Percentiles rank a stretch among this genome's conserved stretches.
Evolutionary conservation across 2,888 invertebrate species (phyloP).

Genomic region (Temnothorax rugatulus): DNA sequence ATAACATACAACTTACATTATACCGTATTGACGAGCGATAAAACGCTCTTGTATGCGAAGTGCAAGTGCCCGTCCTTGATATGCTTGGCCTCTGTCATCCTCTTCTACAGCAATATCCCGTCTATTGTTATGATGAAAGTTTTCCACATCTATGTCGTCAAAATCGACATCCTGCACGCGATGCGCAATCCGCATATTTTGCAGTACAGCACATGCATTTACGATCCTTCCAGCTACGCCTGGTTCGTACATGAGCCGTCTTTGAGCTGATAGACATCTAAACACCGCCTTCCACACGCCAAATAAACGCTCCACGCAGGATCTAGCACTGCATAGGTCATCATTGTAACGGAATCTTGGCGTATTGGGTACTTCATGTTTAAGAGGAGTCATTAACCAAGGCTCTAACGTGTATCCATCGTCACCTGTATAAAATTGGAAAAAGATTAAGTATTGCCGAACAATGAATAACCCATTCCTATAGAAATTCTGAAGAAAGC

Average conservation of each 20-base stretch:
- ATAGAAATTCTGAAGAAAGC: too few relatives aligned
- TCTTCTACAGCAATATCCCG: neutral
- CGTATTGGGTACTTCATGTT: neutral
- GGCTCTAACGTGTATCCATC: neutral
- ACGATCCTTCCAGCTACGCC: neutral
- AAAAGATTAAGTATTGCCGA: too few relatives aligned
- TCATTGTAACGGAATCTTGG: neutral
- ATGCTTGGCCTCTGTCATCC: neutral
- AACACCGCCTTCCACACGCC: neutral
- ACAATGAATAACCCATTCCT: too few relatives aligned
- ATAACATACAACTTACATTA: neutral
- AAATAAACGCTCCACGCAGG: neutral
- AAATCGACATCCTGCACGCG: neutral
- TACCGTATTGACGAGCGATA: neutral
- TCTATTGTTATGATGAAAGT: neutral
- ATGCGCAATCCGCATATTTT: neutral
- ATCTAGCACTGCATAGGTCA: neutral
- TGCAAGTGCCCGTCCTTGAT: conserved; percentile 2
- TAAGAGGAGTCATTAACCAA: neutral
- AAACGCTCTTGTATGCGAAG: neutral
- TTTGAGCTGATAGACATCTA: neutral
- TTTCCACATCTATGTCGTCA: neutral
- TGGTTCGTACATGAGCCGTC: neutral
- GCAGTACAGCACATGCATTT: neutral
- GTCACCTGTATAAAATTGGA: neutral